Conservation (phyloP, 2,113 vertebrate species). For the Alectura lathami region DNA sequence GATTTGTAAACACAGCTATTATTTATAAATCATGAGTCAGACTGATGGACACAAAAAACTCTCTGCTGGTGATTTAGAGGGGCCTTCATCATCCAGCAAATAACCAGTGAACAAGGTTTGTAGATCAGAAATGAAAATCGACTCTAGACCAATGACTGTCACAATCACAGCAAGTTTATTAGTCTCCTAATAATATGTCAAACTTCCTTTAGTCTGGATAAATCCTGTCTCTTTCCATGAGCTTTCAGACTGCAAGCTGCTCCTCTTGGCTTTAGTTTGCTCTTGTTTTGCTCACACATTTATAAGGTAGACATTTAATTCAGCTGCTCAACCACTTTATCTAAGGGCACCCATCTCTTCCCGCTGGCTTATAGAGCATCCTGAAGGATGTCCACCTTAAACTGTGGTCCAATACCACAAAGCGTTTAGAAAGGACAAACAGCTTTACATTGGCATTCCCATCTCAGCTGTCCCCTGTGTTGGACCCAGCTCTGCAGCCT, state of each 20-base stretch:
- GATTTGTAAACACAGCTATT: conserved; percentile 12
- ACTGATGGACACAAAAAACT: neutral
- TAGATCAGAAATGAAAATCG: neutral
- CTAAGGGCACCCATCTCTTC: neutral
- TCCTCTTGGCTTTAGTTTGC: neutral
- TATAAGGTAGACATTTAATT: neutral
- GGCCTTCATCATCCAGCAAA: neutral
- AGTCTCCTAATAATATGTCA: neutral
- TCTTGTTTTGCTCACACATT: neutral
- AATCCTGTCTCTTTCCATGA: neutral
- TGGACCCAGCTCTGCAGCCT: neutral
- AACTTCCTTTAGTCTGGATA: neutral
- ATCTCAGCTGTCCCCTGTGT: neutral
- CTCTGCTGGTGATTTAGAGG: neutral
- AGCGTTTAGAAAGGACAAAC: neutral
- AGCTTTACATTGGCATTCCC: neutral
- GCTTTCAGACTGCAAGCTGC: neutral
- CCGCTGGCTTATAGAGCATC: neutral
- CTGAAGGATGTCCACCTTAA: neutral
- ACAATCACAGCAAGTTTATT: neutral
- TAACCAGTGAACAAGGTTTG: neutral
- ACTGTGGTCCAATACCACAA: neutral
- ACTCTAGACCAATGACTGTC: neutral
- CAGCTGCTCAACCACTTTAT: neutral
- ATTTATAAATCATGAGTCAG: conserved; percentile 23